phyloP scores from a whole-genome alignment of 1,140 invertebrate species.

The Drosophila pseudoobscura region DNA sequence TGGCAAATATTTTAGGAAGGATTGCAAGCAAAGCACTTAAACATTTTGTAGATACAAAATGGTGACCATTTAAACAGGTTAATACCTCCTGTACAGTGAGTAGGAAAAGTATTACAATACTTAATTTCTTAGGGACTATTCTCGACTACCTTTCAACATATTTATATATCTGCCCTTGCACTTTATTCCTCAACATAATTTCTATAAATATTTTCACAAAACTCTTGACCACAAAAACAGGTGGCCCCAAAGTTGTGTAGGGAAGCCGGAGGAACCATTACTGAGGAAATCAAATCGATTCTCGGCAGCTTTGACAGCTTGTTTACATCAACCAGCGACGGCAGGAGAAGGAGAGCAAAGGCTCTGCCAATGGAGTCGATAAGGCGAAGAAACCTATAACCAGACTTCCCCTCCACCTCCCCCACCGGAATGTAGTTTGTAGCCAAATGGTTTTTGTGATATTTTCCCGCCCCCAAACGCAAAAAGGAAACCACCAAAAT shows the following conservation, averaged over 20 bases:
- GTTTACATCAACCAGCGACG: constrained; percentile 62
- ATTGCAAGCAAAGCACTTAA: too few species aligned
- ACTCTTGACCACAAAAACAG: not conserved
- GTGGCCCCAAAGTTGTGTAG: not conserved
- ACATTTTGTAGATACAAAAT: too few species aligned
- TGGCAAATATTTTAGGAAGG: too few species aligned
- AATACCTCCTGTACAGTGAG: too few species aligned
- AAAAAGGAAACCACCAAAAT: constrained; percentile 46
- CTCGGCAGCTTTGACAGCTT: constrained; percentile 66
- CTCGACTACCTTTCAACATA: too few species aligned
- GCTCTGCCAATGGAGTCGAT: constrained; percentile 11
- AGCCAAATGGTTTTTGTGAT: constrained; percentile 53
- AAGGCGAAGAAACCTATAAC: constrained; percentile 23
- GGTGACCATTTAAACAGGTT: too few species aligned
- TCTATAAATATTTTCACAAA: not conserved
- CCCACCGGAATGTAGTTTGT: constrained; percentile 49
- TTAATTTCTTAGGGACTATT: too few species aligned
- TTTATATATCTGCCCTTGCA: too few species aligned
- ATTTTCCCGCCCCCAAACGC: constrained; percentile 27
- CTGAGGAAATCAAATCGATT: constrained; percentile 63
- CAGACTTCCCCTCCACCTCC: constrained; percentile 1
- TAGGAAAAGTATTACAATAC: too few species aligned
- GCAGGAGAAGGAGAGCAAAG: constrained; percentile 3
- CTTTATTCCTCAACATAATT: not conserved
- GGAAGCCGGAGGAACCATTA: constrained; percentile 28